phyloP scores from a whole-genome alignment of 2,113 vertebrate species.

The Balaenoptera acutorostrata region DNA sequence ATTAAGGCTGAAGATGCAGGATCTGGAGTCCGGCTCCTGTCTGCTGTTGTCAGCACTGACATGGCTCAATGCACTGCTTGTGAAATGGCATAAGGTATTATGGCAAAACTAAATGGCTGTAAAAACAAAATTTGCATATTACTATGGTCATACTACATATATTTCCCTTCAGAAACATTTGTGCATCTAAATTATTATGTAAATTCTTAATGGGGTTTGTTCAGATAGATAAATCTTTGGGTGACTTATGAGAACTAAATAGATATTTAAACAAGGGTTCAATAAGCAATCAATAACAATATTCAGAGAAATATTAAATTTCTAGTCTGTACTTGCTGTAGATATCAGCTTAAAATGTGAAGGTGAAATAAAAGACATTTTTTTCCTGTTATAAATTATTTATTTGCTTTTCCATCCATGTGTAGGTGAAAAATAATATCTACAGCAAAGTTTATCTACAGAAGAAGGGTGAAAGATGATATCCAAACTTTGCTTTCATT shows the following conservation, averaged over 20 bases:
- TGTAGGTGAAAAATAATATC: neutral
- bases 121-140: constrained; percentile 82
- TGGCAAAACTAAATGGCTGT: constrained; percentile 72
- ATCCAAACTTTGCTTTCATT: neutral
- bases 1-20: constrained; percentile 74
- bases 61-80: constrained; percentile 75
- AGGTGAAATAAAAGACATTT: constrained; percentile 39
- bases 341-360: neutral
- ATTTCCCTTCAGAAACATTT: constrained; percentile 77
- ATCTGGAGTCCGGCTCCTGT: constrained; percentile 54
- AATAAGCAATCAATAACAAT: constrained; percentile 30
- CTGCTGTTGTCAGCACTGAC: constrained; percentile 73
- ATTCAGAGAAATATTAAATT: neutral
- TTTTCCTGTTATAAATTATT: neutral
- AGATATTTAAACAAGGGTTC: constrained; percentile 69
- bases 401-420: neutral
- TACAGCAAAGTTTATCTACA: neutral
- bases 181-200: constrained; percentile 70
- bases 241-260: constrained; percentile 53
- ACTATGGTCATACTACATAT: constrained; percentile 63
- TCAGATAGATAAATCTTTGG: constrained; percentile 60
- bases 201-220: constrained; percentile 57
- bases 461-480: neutral
- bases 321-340: neutral
- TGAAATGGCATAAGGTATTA: constrained; percentile 69